Evolutionary conservation across 2,797 vertebrate genomes (phyloP), one percentile per base, ranked within the genome.

Genomic region (Leptodactylus fallax): DNA sequence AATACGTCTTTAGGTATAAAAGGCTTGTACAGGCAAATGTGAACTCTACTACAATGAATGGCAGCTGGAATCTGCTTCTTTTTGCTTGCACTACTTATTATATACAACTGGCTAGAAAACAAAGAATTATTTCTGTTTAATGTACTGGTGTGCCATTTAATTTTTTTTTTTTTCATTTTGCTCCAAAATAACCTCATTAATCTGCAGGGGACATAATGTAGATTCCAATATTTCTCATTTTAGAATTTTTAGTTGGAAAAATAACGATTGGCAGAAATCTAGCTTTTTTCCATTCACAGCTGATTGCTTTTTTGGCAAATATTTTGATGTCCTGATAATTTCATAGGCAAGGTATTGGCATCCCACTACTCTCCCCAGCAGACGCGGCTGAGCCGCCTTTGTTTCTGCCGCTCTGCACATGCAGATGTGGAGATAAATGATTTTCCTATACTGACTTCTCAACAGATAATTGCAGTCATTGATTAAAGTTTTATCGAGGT

Each of bases 401-500:
- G 51, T 77, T 87, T 77, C n/a, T 65, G 56, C 71, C 81, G 23
- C 13, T 77, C 61, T 77, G 58, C 45, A 45, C 79, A 83, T 65
- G 71, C 86, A 83, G 80, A 87, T 79, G 81, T 79, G 17, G 55
- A 63, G 81, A 83, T 78, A 78, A 79, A 58, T 83, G 25, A 83
- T 67, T 83, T 83, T 79, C 25, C 65, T 84, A 79, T 79, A 79
- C 76, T 61, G 36, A 67, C 81, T 78, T 78, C 76, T 51, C 65
- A 63, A 69, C 87, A 84, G 74, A 79, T 84, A 69, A 83, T 84
- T 84, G 55, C 81, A 27, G 87, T 51, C 81, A 88, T 88, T 84
- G 74, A 88, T 84, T 88, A 88, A 67, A 84, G 51, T 88, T 88
- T 88, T 84, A 88, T 88, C 36, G 23, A 16, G 74, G 19, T 81